Base-by-base conservation (phyloP, 2,888 invertebrate species). In the Agrotis clavis region DNA sequence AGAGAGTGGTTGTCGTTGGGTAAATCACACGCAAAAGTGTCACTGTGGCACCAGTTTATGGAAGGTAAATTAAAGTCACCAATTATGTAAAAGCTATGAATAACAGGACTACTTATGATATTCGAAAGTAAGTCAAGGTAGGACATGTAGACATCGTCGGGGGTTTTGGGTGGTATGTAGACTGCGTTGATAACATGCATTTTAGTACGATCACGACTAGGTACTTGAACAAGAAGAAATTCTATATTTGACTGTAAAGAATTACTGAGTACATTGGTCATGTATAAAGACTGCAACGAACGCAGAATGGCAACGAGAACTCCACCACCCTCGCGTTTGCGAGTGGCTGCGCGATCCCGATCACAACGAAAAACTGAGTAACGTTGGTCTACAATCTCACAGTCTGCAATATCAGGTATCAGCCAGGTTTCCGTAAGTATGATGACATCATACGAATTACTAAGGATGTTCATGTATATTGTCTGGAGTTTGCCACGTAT, bases 31-130 rank as follows among this genome's bases (percentile, higher is more conserved):
- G 47, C 14, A 47, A 47, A 6, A 47, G 13, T 11, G 11, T 51
- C 25, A 54, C 54, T 6, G 25, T 6, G 25, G 25, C 21, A 54
- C 54, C 54, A 54, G 6, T 54, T 21, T 7, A 54, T 16, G 14
- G 54, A 21, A 14, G 25, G 54, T 54, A 54, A 16, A 54, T 54
- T 54, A 54, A 54, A 54, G 7, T 54, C 54, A 25, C 54, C 54
- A 14, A 54, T 54, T 21, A 54, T 54, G 25, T 54, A 54, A 54
- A 54, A 54, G 25, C 54, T 21, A 4, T 54, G 21, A 21, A 16
- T 54, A 21, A 25, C 16, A 11, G 54, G 6, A 25, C 25, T 16
- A 25, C 21, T 16, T 25, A 54, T 21, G 5, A 54, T 25, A 6
- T 5, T 5, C 5, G 54, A 25, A 21, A 54, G 54, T 21, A 54